Percentiles rank a stretch among this genome's conserved stretches.
These are phyloP conservation scores for Notolepis coatsorum DNA, from an alignment of 2,797 vertebrate species.

Conservation along the genomic window DNA sequence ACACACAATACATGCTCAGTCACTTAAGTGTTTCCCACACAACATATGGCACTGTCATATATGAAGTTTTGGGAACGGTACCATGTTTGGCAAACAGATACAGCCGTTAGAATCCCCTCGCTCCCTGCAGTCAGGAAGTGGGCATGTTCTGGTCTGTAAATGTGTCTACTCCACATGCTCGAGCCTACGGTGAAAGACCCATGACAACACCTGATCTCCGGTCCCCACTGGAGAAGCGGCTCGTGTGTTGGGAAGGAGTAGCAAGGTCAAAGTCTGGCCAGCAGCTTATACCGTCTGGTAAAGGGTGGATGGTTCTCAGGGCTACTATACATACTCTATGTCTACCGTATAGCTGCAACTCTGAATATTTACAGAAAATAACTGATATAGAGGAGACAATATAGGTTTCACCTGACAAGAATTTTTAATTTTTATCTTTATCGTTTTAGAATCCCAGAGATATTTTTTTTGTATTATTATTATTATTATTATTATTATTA, in stretches of 20 bases:
- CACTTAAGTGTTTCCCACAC: neutral
- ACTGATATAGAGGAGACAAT: no score
- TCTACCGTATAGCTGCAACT: no score
- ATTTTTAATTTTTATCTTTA: no score
- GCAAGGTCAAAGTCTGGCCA: slow-evolving; percentile 69
- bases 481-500: no score
- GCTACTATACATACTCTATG: no score
- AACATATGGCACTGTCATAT: slow-evolving; percentile 11
- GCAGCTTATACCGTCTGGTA: slow-evolving; percentile 38
- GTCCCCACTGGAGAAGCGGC: slow-evolving; percentile 34
- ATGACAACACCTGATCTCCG: slow-evolving; percentile 65
- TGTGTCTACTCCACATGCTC: slow-evolving; percentile 43
- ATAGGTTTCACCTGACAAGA: no score
- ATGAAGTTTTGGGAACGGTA: slow-evolving; percentile 1
- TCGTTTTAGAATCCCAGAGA: no score
- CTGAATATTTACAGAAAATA: no score
- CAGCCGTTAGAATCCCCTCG: slow-evolving; percentile 30
- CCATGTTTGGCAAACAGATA: slow-evolving; percentile 49
- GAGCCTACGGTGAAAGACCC: slow-evolving; percentile 35
- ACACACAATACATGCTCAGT: neutral
- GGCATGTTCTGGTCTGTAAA: slow-evolving; percentile 53
- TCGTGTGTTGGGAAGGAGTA: slow-evolving; percentile 35
- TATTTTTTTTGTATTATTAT: no score
- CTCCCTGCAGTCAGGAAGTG: slow-evolving; percentile 43
- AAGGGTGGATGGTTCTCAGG: no score